phyloP scores from a whole-genome alignment of 2,113 vertebrate species.

The Casuarius casuarius region DNA sequence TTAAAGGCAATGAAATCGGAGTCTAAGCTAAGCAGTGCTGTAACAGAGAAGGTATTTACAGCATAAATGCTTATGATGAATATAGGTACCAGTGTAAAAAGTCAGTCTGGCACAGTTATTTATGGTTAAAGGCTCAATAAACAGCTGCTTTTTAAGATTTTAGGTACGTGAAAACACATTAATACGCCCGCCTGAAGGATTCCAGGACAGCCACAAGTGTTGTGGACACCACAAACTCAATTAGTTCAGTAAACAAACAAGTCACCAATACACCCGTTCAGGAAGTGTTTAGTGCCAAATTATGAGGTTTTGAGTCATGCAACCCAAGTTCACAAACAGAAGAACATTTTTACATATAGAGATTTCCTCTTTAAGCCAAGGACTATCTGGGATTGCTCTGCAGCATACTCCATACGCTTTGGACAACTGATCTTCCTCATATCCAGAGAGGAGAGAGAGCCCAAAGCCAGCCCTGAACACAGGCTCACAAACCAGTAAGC shows the following conservation, averaged over 20 bases:
- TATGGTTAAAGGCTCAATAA: slow-evolving; percentile 12
- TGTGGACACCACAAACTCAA: slow-evolving; percentile 39
- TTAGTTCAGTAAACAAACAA: slow-evolving; percentile 54
- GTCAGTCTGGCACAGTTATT: not conserved
- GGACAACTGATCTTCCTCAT: not conserved
- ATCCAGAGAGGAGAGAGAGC: not conserved
- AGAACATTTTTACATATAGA: not conserved
- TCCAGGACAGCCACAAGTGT: slow-evolving; percentile 46
- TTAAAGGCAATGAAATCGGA: not conserved
- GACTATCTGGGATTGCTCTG: not conserved
- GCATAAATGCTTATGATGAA: not conserved
- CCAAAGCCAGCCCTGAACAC: not conserved
- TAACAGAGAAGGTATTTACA: not conserved
- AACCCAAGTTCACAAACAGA: not conserved
- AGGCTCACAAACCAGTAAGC: not conserved
- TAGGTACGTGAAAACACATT: slow-evolving; percentile 42
- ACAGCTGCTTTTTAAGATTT: slow-evolving; percentile 1
- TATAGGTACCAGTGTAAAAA: not conserved
- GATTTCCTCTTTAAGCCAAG: not conserved
- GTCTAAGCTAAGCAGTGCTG: not conserved
- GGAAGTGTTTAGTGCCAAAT: not conserved
- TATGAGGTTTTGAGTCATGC: not conserved
- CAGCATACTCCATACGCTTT: not conserved
- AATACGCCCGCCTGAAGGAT: slow-evolving; percentile 27
- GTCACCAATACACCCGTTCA: not conserved